These are phyloP conservation scores for Lithobates sylvaticus DNA, from an alignment of 2,797 vertebrate species.

Conservation along the genomic window DNA sequence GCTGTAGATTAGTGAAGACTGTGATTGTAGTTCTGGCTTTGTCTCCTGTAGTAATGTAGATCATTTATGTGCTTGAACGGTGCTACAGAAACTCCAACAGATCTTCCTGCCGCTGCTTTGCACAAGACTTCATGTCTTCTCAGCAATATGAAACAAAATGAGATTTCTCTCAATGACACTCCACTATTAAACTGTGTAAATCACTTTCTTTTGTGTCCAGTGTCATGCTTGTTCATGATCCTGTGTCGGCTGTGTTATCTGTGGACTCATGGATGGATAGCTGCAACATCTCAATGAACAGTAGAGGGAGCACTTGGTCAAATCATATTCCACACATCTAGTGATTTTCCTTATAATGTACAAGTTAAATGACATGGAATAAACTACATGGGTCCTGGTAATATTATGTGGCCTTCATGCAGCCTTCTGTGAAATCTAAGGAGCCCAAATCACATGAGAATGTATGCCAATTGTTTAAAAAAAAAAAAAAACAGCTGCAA, in stretches of 20 bases:
- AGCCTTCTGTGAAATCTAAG: too few species aligned
- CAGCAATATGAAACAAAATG: constrained; percentile 30
- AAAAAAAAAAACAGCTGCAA: too few species aligned
- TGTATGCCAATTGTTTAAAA: too few species aligned
- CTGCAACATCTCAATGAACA: background rate
- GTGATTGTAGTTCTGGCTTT: background rate
- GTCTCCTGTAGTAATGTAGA: constrained; percentile 3
- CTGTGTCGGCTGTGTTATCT: background rate
- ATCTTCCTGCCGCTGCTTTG: constrained; percentile 6
- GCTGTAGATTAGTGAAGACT: background rate
- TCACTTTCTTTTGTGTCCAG: constrained; percentile 1
- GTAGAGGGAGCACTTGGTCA: constrained; percentile 5
- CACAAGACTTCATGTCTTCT: constrained; percentile 13
- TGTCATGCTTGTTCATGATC: background rate
- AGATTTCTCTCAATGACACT: background rate
- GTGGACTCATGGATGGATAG: background rate
- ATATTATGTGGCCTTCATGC: too few species aligned
- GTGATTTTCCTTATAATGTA: too few species aligned
- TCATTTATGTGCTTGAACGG: background rate
- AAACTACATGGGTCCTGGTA: too few species aligned
- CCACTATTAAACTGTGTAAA: constrained; percentile 26
- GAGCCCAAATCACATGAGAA: too few species aligned
- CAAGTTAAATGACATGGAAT: too few species aligned
- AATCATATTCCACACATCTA: too few species aligned
- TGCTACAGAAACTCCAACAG: constrained; percentile 18